Conservation (phyloP, 2,888 invertebrate genomes). For the Polydrusus pterygomalis region DNA sequence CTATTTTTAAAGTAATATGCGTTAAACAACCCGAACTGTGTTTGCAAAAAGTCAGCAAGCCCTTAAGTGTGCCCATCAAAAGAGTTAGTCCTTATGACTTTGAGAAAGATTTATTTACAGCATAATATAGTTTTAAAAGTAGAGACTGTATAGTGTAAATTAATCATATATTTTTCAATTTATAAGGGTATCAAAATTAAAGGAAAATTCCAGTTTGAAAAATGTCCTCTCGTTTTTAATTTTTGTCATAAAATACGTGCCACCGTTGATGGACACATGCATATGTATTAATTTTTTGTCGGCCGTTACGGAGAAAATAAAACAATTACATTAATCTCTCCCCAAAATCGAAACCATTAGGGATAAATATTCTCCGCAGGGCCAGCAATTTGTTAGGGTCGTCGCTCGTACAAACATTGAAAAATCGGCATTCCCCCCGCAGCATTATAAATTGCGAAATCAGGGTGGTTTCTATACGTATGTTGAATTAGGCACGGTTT, state of each 20-base stretch:
- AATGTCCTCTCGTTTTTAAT: not conserved
- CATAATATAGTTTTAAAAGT: too few species aligned
- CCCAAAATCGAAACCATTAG: slow-evolving; percentile 50
- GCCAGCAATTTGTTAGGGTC: slow-evolving; percentile 52
- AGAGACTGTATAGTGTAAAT: too few species aligned
- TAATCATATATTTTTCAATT: too few species aligned
- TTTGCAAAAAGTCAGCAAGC: too few species aligned
- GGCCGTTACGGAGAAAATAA: slow-evolving; percentile 38
- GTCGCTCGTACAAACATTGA: slow-evolving; percentile 48
- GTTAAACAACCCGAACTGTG: too few species aligned
- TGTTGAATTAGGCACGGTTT: slow-evolving; percentile 42
- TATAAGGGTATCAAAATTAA: not conserved
- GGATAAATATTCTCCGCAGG: slow-evolving; percentile 54
- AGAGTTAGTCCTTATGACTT: too few species aligned
- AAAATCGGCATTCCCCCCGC: slow-evolving; percentile 50
- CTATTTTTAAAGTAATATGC: too few species aligned
- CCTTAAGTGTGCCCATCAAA: too few species aligned
- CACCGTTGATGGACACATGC: slow-evolving; percentile 29
- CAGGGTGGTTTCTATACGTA: slow-evolving; percentile 38
- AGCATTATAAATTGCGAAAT: slow-evolving; percentile 53
- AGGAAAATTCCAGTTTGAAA: not conserved
- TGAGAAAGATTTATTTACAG: too few species aligned
- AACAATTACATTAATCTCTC: slow-evolving; percentile 53
- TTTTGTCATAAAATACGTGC: slow-evolving; percentile 17
- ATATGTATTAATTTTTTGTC: slow-evolving; percentile 41